Evolutionary conservation across 1,140 invertebrate genomes (phyloP), one percentile per base, ranked within the genome.

Genomic region (Drosophila miranda): DNA sequence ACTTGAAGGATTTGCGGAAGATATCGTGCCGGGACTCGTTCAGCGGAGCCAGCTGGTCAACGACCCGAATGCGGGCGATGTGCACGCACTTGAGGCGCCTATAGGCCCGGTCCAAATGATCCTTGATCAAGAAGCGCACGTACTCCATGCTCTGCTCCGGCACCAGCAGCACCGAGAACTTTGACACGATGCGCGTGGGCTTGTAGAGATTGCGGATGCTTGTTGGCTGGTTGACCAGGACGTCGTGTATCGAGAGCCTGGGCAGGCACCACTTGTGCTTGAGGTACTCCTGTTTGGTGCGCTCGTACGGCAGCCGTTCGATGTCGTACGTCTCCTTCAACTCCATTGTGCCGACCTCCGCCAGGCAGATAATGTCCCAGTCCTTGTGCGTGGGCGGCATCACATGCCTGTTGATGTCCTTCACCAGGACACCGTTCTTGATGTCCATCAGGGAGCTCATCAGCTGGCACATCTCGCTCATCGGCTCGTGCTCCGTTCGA

Each of bases 251-350:
- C 8, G 50, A 44, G 8, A 78, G 14, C 19, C 14, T 11, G 7
- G 72, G 60, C 60, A 59, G 42, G 41, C 75, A 75, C 60, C 59
- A 78, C 5, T 52, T 44, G 34, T 78, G 41, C 45, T 66, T 70
- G n/a, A 78, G 60, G 13, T 57, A 64, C 0, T 60, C 19, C 7
- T 52, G 11, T 1, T 59, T 26, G 0, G 46, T 53, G 0, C 26
- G 6, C 23, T 78, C 75, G 21, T 78, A 59, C 0, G 9, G 49
- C 7, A 78, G 1, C 0, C 8, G 11, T 0, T 43, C 6, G 0
- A 57, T 38, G 5, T 21, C 41, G 3, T 16, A 41, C 0, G 0
- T 7, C 0, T 55, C 43, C 42, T 75, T 78, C 13, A 28, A 60
- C 8, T 64, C 51, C 64, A 49, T 44, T 0, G 60, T 42, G 9